Evolutionary conservation across 2,113 vertebrate species (phyloP).

Genomic region (Neopipo cinnamomea): DNA sequence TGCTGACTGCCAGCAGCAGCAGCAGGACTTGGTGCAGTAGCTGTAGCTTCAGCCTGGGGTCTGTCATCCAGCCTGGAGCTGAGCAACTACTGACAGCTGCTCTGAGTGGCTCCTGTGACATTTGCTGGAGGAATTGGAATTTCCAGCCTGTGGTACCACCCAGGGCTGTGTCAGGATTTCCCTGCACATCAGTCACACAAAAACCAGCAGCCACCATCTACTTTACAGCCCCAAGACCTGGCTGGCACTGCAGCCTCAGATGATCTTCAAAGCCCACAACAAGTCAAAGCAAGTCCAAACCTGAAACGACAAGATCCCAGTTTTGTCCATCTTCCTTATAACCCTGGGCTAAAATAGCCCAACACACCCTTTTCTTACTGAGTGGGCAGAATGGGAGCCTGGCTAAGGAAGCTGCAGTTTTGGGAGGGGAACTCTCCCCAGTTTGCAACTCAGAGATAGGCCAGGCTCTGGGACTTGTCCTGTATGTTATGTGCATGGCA

Average conservation of each 20-base stretch:
- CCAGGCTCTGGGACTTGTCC: neutral
- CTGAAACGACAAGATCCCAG: fast-evolving
- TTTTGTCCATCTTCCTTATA: neutral
- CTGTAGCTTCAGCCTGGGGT: neutral
- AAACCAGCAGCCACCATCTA: neutral
- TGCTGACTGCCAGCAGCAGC: fast-evolving
- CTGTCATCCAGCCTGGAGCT: neutral
- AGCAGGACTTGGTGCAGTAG: fast-evolving
- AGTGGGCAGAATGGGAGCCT: neutral
- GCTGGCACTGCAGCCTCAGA: neutral
- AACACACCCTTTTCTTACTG: fast-evolving
- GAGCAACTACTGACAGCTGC: neutral
- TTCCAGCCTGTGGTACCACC: neutral
- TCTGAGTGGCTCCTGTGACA: neutral
- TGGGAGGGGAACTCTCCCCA: neutral
- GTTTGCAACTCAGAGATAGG: neutral
- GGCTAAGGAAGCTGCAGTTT: neutral
- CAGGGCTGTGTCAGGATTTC: neutral
- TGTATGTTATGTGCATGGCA: too few species aligned
- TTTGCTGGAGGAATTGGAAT: fast-evolving
- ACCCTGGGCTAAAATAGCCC: neutral
- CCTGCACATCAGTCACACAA: neutral
- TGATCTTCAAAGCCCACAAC: neutral
- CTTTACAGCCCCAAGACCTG: neutral
- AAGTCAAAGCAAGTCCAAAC: neutral